phyloP scores from a whole-genome alignment of 2,113 vertebrate species.

The Dissostichus mawsoni region DNA sequence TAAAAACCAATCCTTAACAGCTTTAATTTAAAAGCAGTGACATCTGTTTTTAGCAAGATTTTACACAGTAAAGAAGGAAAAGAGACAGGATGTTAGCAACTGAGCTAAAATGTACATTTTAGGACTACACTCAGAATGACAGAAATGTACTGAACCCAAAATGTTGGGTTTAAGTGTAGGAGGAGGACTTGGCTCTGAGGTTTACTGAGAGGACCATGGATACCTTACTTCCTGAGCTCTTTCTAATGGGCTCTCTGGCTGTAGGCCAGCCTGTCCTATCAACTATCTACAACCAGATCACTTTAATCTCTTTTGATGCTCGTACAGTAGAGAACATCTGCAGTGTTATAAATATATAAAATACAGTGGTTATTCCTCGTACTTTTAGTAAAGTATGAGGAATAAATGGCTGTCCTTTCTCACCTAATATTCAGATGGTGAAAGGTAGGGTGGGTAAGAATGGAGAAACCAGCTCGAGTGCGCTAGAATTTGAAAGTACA shows the following conservation, averaged over 20 bases:
- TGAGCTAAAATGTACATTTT: neutral
- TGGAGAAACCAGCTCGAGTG: too few species aligned
- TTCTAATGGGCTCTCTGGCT: conserved; percentile 63
- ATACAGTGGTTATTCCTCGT: neutral
- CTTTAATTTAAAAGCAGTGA: conserved; percentile 35
- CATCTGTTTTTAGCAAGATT: conserved; percentile 36
- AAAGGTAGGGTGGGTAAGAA: too few species aligned
- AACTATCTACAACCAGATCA: conserved; percentile 38
- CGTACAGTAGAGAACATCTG: conserved; percentile 13
- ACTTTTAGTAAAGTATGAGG: neutral
- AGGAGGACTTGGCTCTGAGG: conserved; percentile 36
- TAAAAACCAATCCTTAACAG: conserved; percentile 40
- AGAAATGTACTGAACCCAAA: neutral
- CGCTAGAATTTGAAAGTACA: too few species aligned
- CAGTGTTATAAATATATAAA: conserved; percentile 8
- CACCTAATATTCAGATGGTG: neutral
- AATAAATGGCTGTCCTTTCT: neutral
- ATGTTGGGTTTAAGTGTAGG: conserved; percentile 18
- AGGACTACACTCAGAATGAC: neutral
- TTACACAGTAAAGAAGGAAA: conserved; percentile 10
- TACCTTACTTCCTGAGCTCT: conserved; percentile 32
- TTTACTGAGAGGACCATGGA: conserved; percentile 34
- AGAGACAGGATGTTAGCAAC: conserved; percentile 8
- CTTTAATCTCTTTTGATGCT: conserved; percentile 25
- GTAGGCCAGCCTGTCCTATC: conserved; percentile 24